Conservation (phyloP, 2,888 invertebrate genomes). For the Perithous albicinctus region DNA sequence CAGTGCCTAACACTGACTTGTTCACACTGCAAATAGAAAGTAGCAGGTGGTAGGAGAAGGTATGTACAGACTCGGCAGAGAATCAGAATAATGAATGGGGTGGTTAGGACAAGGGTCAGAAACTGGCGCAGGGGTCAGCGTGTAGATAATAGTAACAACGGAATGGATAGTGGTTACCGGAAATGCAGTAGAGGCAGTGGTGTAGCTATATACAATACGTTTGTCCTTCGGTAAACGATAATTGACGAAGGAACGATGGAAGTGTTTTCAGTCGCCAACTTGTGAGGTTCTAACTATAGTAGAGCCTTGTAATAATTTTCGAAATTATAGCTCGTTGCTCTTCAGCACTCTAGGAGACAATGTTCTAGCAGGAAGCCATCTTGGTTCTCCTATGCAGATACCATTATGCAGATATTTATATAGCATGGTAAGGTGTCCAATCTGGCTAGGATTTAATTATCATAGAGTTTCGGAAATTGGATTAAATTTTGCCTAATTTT, state of each 20-base stretch:
- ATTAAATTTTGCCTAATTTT: background rate
- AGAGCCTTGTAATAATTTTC: background rate
- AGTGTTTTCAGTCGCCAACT: background rate
- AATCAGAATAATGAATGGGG: constrained; percentile 8
- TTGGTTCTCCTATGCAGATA: background rate
- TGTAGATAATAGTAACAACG: background rate
- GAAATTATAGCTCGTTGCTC: constrained; percentile 8
- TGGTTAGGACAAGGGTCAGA: background rate
- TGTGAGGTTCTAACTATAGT: background rate
- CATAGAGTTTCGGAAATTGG: background rate
- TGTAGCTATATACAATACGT: background rate
- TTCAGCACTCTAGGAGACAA: background rate
- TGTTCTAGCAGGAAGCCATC: background rate
- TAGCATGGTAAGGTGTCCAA: constrained; percentile 1
- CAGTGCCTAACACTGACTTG: background rate
- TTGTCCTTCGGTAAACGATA: constrained; percentile 19
- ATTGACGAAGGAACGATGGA: constrained; percentile 8
- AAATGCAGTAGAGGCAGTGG: background rate
- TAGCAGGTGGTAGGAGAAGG: constrained; percentile 6
- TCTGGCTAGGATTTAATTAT: constrained; percentile 3
- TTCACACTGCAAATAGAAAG: background rate
- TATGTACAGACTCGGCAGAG: background rate
- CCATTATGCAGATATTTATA: constrained; percentile 1
- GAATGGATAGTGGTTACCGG: constrained; percentile 4
- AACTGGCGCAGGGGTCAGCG: background rate